Conservation (phyloP, 2,888 invertebrate genomes). For the Thecocarcelia acutangulata region DNA sequence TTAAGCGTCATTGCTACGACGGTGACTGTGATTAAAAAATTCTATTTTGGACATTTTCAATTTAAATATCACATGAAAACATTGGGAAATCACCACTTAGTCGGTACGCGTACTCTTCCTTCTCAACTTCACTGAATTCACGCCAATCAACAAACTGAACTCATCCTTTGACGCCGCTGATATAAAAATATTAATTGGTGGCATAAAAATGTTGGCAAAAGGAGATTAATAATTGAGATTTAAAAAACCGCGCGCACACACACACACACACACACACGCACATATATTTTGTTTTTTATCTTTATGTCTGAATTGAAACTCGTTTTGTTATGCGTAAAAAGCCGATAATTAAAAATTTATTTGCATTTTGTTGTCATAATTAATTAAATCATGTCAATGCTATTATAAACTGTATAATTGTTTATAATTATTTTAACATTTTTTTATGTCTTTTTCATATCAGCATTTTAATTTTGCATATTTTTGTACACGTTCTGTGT, state of each 20-base stretch:
- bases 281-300: conserved; percentile 44
- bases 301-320: conserved; percentile 18
- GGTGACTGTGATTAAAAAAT: neutral
- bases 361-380: conserved; percentile 69
- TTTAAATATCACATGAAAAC: no score
- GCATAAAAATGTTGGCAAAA: conserved; percentile 48
- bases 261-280: no score
- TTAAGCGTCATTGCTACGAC: no score
- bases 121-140: neutral
- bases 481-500: no score
- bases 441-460: conserved; percentile 32
- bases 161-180: neutral
- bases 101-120: no score
- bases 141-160: neutral
- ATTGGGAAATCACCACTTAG: no score
- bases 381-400: conserved; percentile 70
- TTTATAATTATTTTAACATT: conserved; percentile 67
- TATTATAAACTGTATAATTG: conserved; percentile 66
- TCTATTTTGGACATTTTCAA: no score
- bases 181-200: conserved; percentile 56
- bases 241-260: conserved; percentile 37
- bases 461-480: conserved; percentile 24
- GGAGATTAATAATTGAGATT: conserved; percentile 63
- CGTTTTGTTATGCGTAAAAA: conserved; percentile 26
- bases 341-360: conserved; percentile 66